Percentiles rank a stretch among this genome's conserved stretches.
phyloP scores from a whole-genome alignment of 1,140 invertebrate genomes.

The Saccostrea glomerata region DNA sequence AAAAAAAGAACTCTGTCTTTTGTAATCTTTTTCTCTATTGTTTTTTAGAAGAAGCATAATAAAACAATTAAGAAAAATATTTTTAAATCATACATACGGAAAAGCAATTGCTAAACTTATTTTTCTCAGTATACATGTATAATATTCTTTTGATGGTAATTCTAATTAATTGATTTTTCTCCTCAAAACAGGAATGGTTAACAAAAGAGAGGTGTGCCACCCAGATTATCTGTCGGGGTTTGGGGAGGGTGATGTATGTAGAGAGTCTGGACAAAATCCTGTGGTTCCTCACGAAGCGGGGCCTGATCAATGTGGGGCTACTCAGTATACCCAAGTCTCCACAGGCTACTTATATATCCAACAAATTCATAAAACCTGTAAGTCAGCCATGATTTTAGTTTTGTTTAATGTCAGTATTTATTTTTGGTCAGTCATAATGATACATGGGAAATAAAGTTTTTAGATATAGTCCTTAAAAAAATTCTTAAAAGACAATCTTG shows the following conservation, averaged over 20 bases:
- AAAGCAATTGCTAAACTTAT: too few relatives aligned
- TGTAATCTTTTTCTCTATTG: too few relatives aligned
- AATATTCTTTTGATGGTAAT: background rate
- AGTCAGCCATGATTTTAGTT: background rate
- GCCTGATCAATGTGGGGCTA: constrained; percentile 79
- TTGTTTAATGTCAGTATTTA: too few relatives aligned
- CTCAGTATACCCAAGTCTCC: constrained; percentile 59
- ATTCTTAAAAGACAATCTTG: too few relatives aligned
- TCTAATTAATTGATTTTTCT: background rate
- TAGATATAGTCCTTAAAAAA: too few relatives aligned
- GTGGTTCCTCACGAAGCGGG: constrained; percentile 76
- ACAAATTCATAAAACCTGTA: background rate
- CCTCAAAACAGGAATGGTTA: constrained; percentile 77
- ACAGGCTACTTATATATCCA: constrained; percentile 4
- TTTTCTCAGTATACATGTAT: too few relatives aligned
- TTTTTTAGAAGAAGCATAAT: too few relatives aligned
- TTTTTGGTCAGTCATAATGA: too few relatives aligned
- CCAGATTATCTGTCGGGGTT: constrained; percentile 79
- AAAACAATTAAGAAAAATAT: too few relatives aligned
- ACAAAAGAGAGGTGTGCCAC: constrained; percentile 73
- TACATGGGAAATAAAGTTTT: too few relatives aligned
- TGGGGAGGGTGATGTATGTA: constrained; percentile 77
- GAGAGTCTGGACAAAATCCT: constrained; percentile 75
- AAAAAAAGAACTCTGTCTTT: too few relatives aligned
- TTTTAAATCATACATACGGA: too few relatives aligned